Conservation (phyloP, 2,797 vertebrate genomes). For the Chromobotia macracanthus region DNA sequence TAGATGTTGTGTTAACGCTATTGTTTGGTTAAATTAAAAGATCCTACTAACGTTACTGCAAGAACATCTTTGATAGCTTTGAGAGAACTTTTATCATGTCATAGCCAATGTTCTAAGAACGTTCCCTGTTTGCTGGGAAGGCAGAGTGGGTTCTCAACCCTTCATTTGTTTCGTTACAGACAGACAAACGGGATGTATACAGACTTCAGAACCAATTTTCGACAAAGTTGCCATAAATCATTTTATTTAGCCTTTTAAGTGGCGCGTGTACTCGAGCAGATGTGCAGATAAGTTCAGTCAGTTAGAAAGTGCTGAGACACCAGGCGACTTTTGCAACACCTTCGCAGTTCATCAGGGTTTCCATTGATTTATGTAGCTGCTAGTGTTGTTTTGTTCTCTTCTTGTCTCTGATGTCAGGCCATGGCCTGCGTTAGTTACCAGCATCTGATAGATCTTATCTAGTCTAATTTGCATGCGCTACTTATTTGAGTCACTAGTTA, state of each 20-base stretch:
- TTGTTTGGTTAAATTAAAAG: no score
- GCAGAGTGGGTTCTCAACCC: constrained; percentile 26
- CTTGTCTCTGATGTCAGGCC: constrained; percentile 11
- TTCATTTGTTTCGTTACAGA: constrained; percentile 53
- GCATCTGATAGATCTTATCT: constrained; percentile 41
- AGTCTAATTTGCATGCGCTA: background rate
- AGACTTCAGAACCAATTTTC: constrained; percentile 47
- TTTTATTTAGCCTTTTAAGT: constrained; percentile 42
- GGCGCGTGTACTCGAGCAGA: constrained; percentile 32
- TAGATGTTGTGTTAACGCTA: no score
- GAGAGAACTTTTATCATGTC: no score
- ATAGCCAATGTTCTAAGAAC: no score
- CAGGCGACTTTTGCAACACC: constrained; percentile 31
- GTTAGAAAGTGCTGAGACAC: constrained; percentile 46
- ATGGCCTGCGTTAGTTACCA: constrained; percentile 8
- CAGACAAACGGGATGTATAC: constrained; percentile 59
- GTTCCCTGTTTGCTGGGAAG: no score
- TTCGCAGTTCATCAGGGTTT: constrained; percentile 46
- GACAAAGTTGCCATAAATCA: constrained; percentile 55
- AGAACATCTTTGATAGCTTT: no score
- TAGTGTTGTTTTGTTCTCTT: constrained; percentile 29
- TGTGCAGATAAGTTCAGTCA: constrained; percentile 32
- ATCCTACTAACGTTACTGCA: no score
- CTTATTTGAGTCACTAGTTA: constrained; percentile 16
- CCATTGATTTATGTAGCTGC: constrained; percentile 32